Evolutionary conservation across 2,797 vertebrate species (phyloP).

Genomic region (Loriculus beryllinus): DNA sequence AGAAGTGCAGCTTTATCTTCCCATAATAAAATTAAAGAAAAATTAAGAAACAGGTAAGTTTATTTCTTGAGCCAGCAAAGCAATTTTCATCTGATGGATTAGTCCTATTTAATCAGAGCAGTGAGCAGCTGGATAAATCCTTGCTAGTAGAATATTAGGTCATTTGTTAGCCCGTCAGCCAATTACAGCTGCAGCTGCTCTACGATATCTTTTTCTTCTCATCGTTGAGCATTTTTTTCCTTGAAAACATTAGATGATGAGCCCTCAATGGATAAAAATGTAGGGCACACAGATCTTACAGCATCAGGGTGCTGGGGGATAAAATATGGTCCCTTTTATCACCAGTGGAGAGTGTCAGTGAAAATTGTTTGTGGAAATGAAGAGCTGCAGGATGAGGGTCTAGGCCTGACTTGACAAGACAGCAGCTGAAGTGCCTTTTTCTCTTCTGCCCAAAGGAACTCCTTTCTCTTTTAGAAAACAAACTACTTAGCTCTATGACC

Average conservation of each 20-base stretch:
- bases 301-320: not conserved
- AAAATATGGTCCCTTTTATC: not conserved
- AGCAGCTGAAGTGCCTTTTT: not conserved
- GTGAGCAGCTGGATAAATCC: slow-evolving; percentile 42
- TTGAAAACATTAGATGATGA: slow-evolving; percentile 16
- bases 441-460: not conserved
- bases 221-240: not conserved
- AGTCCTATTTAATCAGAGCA: slow-evolving; percentile 52
- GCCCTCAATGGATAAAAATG: not conserved
- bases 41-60: slow-evolving; percentile 54
- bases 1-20: not conserved
- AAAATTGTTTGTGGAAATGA: not conserved
- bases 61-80: slow-evolving; percentile 2
- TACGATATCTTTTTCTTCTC: slow-evolving; percentile 20
- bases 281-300: not conserved
- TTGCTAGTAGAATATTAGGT: slow-evolving; percentile 44
- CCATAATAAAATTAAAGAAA: slow-evolving; percentile 44
- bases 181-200: slow-evolving; percentile 55
- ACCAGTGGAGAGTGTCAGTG: not conserved
- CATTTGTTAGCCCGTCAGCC: slow-evolving; percentile 57
- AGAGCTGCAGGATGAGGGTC: not conserved
- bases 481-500: not conserved
- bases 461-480: not conserved
- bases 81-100: slow-evolving; percentile 39
- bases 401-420: not conserved